phyloP scores from a whole-genome alignment of 2,797 vertebrate genomes.

The Taeniopygia guttata region DNA sequence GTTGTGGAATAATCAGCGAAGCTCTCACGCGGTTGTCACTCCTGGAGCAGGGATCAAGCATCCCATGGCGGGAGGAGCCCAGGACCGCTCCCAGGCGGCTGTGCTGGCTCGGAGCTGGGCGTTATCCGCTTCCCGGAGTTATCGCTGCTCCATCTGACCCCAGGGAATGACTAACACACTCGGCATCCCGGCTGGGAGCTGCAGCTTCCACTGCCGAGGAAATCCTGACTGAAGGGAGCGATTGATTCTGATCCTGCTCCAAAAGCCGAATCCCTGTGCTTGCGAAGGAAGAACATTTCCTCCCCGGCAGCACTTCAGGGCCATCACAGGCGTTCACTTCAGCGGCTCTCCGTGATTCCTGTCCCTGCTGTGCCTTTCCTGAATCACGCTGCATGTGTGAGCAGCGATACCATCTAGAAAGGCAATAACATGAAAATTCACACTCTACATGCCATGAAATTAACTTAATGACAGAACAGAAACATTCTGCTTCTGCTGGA shows the following conservation, averaged over 20 bases:
- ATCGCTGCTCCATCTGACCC: neutral
- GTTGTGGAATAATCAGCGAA: neutral
- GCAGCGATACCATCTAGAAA: neutral
- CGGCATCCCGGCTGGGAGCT: neutral
- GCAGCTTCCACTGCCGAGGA: neutral
- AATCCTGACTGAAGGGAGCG: neutral
- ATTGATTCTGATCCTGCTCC: neutral
- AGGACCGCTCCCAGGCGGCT: neutral
- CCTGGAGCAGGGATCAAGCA: neutral
- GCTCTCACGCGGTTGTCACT: neutral
- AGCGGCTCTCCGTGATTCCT: neutral
- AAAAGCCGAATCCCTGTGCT: neutral
- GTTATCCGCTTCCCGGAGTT: neutral
- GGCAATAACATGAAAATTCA: neutral
- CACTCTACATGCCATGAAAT: fast-evolving
- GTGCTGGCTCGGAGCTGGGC: neutral
- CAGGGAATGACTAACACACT: neutral
- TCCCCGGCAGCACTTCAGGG: neutral
- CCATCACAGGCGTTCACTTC: neutral
- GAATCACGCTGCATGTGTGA: fast-evolving
- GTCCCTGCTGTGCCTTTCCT: neutral
- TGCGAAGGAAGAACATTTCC: neutral
- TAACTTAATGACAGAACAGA: neutral
- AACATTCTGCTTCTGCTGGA: neutral
- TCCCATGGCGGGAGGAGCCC: neutral